These are phyloP conservation scores for Danio tinwini DNA, from an alignment of 2,797 vertebrate genomes.

Conservation along the genomic window DNA sequence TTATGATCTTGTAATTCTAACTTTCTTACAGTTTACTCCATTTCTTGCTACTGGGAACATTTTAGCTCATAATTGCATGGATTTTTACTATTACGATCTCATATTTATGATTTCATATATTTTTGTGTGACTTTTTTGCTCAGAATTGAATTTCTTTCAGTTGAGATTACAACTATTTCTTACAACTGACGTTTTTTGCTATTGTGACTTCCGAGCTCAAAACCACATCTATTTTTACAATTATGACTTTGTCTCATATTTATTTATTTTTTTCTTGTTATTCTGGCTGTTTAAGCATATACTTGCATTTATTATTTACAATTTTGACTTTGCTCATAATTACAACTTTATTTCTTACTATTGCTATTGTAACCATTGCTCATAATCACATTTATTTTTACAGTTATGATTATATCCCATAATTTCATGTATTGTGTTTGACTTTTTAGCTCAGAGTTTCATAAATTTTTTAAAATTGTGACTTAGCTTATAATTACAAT, in stretches of 20 bases:
- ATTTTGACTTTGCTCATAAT: background rate
- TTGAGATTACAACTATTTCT: too few species aligned
- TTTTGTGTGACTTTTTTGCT: too few species aligned
- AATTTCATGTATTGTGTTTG: background rate
- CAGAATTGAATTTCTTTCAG: too few species aligned
- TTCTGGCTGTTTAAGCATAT: background rate
- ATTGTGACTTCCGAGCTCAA: background rate
- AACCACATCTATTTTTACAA: background rate
- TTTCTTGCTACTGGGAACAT: background rate
- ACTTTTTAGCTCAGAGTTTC: background rate
- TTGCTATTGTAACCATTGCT: too few species aligned
- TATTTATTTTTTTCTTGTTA: background rate
- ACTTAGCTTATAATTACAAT: background rate
- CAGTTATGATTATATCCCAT: background rate
- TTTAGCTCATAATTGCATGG: too few species aligned
- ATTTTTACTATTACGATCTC: too few species aligned
- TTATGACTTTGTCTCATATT: too few species aligned
- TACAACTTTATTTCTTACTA: too few species aligned
- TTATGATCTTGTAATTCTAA: background rate
- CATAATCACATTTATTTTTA: background rate
- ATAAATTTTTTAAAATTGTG: background rate
- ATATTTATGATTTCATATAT: too few species aligned
- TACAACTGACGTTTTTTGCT: background rate
- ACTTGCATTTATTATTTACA: background rate
- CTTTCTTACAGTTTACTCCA: background rate